These are phyloP conservation scores for Gisinianus flammeolus DNA, from an alignment of 2,888 invertebrate species.

Conservation along the genomic window DNA sequence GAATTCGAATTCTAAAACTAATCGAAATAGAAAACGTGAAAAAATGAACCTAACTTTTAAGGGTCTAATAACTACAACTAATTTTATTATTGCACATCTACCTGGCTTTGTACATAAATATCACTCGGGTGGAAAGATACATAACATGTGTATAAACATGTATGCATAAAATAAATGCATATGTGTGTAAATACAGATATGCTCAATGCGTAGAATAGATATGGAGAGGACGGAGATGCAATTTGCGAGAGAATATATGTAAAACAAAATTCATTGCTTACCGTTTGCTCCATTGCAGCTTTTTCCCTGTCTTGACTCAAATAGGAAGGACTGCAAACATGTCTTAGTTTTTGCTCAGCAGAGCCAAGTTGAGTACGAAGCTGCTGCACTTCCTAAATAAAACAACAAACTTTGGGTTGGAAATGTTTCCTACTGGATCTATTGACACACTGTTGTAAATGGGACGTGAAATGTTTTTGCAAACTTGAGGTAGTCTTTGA, in stretches of 20 bases:
- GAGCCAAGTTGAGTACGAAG: conserved; percentile 82
- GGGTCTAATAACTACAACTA: too few relatives aligned
- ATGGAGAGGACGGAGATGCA: background rate
- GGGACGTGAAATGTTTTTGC: background rate
- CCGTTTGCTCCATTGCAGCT: conserved; percentile 84
- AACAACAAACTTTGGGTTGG: background rate
- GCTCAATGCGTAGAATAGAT: too few relatives aligned
- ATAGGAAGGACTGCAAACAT: conserved; percentile 82
- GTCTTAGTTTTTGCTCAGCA: conserved; percentile 85
- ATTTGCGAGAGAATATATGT: conserved; percentile 10
- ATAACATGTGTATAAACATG: too few relatives aligned
- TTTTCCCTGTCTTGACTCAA: conserved; percentile 81
- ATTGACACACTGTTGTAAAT: conserved; percentile 10
- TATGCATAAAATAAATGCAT: too few relatives aligned
- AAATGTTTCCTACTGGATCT: background rate
- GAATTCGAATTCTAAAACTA: too few relatives aligned
- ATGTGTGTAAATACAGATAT: too few relatives aligned
- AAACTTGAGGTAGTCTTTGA: background rate
- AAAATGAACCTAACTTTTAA: too few relatives aligned
- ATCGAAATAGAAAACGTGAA: too few relatives aligned
- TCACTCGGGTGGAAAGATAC: too few relatives aligned
- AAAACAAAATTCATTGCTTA: conserved; percentile 69
- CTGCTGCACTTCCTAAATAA: conserved; percentile 74
- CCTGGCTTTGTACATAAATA: too few relatives aligned
- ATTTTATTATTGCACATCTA: too few relatives aligned